These are phyloP conservation scores for Trematocara zebra DNA, from an alignment of 2,113 vertebrate species.

Conservation along the genomic window DNA sequence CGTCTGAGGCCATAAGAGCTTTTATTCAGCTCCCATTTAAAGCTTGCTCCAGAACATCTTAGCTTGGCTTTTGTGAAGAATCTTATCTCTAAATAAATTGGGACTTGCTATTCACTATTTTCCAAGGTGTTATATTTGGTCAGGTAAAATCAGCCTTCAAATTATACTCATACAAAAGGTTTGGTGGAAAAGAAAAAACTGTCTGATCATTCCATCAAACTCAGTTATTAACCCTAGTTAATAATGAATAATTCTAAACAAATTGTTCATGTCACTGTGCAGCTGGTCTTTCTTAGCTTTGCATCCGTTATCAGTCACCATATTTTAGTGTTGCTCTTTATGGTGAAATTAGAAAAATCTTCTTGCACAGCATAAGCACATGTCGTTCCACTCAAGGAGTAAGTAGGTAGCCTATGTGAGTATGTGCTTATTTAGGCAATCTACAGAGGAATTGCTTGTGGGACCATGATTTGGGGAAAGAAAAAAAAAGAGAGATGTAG, in stretches of 20 bases:
- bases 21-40: constrained; percentile 12
- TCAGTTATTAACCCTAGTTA: background rate
- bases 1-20: background rate
- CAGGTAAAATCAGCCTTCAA: background rate
- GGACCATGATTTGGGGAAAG: background rate
- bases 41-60: background rate
- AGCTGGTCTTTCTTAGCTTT: background rate
- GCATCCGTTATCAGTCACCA: background rate
- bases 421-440: background rate
- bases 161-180: background rate
- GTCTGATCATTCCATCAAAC: background rate
- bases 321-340: background rate
- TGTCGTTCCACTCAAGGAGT: background rate
- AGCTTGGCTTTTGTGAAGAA: constrained; percentile 4
- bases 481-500: background rate
- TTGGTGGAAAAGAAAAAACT: background rate
- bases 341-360: background rate
- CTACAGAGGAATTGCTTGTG: background rate
- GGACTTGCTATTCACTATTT: background rate
- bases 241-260: background rate
- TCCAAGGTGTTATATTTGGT: background rate
- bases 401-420: background rate
- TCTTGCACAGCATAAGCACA: background rate
- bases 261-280: background rate
- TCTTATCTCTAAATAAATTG: background rate